These are phyloP conservation scores for Lordiphosa stackelbergi DNA, from an alignment of 1,140 invertebrate genomes.

Conservation along the genomic window DNA sequence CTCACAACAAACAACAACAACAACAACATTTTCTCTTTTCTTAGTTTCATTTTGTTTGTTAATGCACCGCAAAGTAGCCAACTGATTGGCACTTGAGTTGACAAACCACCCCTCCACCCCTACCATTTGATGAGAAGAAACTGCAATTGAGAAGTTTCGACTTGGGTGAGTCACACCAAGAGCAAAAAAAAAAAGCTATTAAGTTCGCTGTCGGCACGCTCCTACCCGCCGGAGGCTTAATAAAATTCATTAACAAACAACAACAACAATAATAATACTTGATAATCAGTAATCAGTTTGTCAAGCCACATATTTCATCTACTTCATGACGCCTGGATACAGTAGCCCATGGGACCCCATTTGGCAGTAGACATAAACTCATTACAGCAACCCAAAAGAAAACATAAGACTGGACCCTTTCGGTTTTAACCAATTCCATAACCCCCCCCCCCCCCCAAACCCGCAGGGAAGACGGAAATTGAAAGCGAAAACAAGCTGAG, in stretches of 20 bases:
- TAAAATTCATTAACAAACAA: slow-evolving; percentile 57
- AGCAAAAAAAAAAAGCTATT: slow-evolving; percentile 18
- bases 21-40: slow-evolving; percentile 42
- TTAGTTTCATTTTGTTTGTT: slow-evolving; percentile 41
- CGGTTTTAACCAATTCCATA: slow-evolving; percentile 1
- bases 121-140: background rate
- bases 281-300: background rate
- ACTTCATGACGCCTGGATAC: too few species aligned
- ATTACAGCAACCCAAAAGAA: slow-evolving; percentile 23
- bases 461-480: slow-evolving; percentile 56
- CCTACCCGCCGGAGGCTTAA: slow-evolving; percentile 28
- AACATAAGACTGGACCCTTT: slow-evolving; percentile 44
- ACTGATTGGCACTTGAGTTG: slow-evolving; percentile 68
- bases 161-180: slow-evolving; percentile 21
- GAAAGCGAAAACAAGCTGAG: slow-evolving; percentile 44
- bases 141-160: background rate
- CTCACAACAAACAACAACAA: slow-evolving; percentile 17
- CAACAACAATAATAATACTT: slow-evolving; percentile 41
- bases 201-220: slow-evolving; percentile 3
- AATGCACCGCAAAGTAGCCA: slow-evolving; percentile 57
- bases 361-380: slow-evolving; percentile 16
- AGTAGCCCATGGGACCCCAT: background rate
- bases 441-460: slow-evolving; percentile 14
- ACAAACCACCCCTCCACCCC: slow-evolving; percentile 8
- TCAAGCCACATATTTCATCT: too few species aligned